Percentiles rank a stretch among this genome's conserved stretches.
phyloP scores from a whole-genome alignment of 92 coral and sea anemone species.

The Paragorgia papillata region DNA sequence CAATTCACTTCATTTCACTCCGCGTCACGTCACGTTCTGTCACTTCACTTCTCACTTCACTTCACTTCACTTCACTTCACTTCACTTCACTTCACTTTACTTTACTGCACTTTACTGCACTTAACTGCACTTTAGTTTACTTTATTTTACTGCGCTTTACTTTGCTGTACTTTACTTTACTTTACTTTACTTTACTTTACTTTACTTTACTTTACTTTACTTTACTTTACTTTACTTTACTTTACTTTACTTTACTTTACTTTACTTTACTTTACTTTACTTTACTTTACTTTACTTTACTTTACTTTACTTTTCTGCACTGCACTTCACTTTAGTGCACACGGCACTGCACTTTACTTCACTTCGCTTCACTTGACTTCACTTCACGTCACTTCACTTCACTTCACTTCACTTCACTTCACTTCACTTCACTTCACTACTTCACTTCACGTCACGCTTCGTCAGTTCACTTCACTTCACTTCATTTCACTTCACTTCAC shows the following conservation, averaged over 20 bases:
- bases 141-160: conserved; percentile 4
- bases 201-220: conserved; percentile 4
- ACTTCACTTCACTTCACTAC: background rate
- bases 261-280: background rate
- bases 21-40: background rate
- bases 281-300: background rate
- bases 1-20: conserved; percentile 5
- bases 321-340: no score
- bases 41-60: conserved; percentile 20
- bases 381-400: conserved; percentile 1
- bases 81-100: conserved; percentile 13
- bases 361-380: no score
- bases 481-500: no score
- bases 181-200: background rate
- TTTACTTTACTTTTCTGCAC: no score
- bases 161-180: background rate
- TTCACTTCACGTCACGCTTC: no score
- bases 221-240: background rate
- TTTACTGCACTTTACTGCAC: conserved; percentile 4
- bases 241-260: no score
- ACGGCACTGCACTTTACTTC: no score
- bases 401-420: background rate
- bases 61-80: conserved; percentile 15
- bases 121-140: conserved; percentile 13
- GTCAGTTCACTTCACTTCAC: no score